These are phyloP conservation scores for Heliornis fulica DNA, from an alignment of 2,113 vertebrate genomes.

Conservation along the genomic window DNA sequence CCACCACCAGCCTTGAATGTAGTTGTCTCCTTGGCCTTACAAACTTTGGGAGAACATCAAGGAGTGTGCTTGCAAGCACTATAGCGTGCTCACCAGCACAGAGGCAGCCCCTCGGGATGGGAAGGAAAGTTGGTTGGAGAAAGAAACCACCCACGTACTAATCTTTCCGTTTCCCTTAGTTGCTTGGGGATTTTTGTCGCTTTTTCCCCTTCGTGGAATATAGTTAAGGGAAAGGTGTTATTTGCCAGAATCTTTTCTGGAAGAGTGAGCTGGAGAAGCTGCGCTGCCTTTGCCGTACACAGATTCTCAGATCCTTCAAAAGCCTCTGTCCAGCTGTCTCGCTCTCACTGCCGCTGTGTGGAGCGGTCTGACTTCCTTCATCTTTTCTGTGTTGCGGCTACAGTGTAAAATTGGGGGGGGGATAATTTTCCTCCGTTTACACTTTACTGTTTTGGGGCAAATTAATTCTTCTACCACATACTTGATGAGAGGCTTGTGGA, in stretches of 20 bases:
- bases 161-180: neutral
- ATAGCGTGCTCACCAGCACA: neutral
- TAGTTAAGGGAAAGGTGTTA: neutral
- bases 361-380: conserved; percentile 25
- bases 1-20: conserved; percentile 10
- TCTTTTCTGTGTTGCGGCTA: conserved; percentile 33
- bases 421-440: conserved; percentile 35
- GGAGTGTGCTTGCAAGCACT: neutral
- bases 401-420: conserved; percentile 25
- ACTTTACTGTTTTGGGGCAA: conserved; percentile 22
- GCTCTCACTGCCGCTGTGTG: neutral
- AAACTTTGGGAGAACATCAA: conserved; percentile 10
- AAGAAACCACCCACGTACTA: conserved; percentile 3
- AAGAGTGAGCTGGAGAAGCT: conserved; percentile 18
- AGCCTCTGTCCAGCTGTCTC: conserved; percentile 39
- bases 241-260: conserved; percentile 50
- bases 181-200: neutral
- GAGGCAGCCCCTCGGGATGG: neutral
- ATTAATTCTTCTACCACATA: conserved; percentile 8
- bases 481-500: neutral
- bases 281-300: neutral
- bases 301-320: conserved; percentile 37
- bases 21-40: neutral
- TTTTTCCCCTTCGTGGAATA: neutral
- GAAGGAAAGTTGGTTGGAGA: neutral